These are phyloP conservation scores for Paratrypauchen microcephalus DNA, from an alignment of 2,797 vertebrate genomes.

Conservation along the genomic window DNA sequence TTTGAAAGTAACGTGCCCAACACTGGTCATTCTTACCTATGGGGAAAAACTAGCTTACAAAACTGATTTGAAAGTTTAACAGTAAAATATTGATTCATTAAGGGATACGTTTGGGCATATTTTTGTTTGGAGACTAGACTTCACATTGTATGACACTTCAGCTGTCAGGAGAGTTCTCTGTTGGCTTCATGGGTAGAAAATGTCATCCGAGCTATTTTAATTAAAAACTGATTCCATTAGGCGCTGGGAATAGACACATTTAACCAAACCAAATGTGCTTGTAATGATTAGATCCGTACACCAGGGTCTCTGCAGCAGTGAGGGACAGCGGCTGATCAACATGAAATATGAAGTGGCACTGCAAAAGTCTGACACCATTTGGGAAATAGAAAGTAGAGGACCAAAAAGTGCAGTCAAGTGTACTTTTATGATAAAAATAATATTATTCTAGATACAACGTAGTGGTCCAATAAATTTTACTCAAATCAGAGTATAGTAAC, in stretches of 20 bases:
- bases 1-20: too few relatives aligned
- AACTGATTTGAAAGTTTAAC: too few relatives aligned
- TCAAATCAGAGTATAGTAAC: neutral
- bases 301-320: conserved; percentile 7
- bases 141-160: neutral
- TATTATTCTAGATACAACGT: neutral
- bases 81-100: too few relatives aligned
- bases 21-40: too few relatives aligned
- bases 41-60: too few relatives aligned
- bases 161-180: conserved; percentile 3
- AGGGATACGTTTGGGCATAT: neutral
- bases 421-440: neutral
- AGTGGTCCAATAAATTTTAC: neutral
- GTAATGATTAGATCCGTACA: conserved; percentile 1
- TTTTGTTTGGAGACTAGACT: neutral
- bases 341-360: conserved; percentile 6
- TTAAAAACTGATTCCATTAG: conserved; percentile 14
- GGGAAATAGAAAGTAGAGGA: neutral
- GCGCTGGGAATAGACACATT: neutral
- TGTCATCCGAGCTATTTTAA: conserved; percentile 11
- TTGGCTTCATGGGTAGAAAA: conserved; percentile 3
- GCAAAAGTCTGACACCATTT: neutral
- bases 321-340: neutral
- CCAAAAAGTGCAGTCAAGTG: neutral
- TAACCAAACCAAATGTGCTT: conserved; percentile 13